phyloP scores from a whole-genome alignment of 2,797 vertebrate genomes.

The Sebastes cheni region DNA sequence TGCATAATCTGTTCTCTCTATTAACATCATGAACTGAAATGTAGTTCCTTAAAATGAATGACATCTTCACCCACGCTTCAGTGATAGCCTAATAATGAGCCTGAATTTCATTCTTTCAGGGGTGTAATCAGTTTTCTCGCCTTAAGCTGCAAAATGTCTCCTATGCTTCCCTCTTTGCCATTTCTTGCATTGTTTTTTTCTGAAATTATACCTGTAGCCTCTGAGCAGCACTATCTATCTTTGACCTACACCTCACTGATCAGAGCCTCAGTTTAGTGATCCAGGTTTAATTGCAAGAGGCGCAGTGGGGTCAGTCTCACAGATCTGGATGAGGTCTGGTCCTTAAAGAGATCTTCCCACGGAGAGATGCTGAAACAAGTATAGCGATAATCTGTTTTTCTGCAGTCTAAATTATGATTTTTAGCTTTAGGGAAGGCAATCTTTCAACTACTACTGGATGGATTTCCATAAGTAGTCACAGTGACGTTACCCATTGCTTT shows the following conservation, averaged over 20 bases:
- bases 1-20: constrained; percentile 5
- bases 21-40: constrained; percentile 4
- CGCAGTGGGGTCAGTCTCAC: not conserved
- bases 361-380: not conserved
- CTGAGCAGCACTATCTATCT: not conserved
- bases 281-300: constrained; percentile 22
- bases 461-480: not conserved
- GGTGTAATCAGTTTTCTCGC: constrained; percentile 25
- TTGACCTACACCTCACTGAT: not conserved
- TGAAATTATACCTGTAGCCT: not conserved
- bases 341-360: not conserved
- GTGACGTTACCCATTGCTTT: no score
- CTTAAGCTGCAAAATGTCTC: constrained; percentile 1
- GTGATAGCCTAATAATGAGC: constrained; percentile 5
- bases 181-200: not conserved
- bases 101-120: not conserved
- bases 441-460: not conserved
- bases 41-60: constrained; percentile 1
- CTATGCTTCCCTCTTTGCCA: not conserved
- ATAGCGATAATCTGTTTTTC: not conserved
- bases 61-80: constrained; percentile 1
- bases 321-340: not conserved
- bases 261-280: not conserved
- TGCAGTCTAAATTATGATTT: not conserved
- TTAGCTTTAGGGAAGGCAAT: not conserved